A percentile compares a stretch with the other conserved stretches of the same genome.
Conservation (phyloP, 1,140 invertebrate species). For the Orius laevigatus region DNA sequence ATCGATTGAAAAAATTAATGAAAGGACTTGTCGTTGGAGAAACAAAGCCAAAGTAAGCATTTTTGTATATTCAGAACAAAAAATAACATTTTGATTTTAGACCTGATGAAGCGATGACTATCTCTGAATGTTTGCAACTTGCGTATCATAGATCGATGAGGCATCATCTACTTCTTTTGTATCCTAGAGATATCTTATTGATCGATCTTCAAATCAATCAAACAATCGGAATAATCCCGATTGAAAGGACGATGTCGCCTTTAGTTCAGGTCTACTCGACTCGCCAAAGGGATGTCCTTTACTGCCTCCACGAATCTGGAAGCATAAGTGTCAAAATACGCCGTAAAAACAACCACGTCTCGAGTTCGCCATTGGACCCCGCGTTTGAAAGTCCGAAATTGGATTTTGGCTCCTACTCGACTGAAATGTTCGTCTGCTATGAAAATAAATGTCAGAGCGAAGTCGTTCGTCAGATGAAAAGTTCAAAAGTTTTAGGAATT, state of each 20-base stretch:
- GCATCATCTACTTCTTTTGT: conserved; percentile 40
- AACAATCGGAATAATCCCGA: conserved; percentile 38
- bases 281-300: conserved; percentile 37
- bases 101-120: conserved; percentile 24
- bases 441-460: conserved; percentile 40
- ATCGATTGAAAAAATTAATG: conserved; percentile 27
- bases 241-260: conserved; percentile 37
- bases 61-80: neutral
- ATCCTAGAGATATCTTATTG: conserved; percentile 38
- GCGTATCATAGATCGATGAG: conserved; percentile 34
- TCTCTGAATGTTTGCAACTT: conserved; percentile 38
- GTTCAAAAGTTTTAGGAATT: conserved; percentile 34
- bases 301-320: conserved; percentile 42
- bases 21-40: conserved; percentile 30
- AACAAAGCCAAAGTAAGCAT: conserved; percentile 27
- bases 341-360: conserved; percentile 13
- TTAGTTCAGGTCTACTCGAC: conserved; percentile 33
- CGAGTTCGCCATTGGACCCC: conserved; percentile 14
- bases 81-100: conserved; percentile 19
- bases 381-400: conserved; percentile 6
- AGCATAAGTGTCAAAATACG: conserved; percentile 31
- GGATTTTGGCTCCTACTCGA: conserved; percentile 15
- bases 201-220: conserved; percentile 45
- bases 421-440: conserved; percentile 29
- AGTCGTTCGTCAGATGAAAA: conserved; percentile 36